phyloP scores from a whole-genome alignment of 1,140 invertebrate species.

The Pogonognathellus flavescens region DNA sequence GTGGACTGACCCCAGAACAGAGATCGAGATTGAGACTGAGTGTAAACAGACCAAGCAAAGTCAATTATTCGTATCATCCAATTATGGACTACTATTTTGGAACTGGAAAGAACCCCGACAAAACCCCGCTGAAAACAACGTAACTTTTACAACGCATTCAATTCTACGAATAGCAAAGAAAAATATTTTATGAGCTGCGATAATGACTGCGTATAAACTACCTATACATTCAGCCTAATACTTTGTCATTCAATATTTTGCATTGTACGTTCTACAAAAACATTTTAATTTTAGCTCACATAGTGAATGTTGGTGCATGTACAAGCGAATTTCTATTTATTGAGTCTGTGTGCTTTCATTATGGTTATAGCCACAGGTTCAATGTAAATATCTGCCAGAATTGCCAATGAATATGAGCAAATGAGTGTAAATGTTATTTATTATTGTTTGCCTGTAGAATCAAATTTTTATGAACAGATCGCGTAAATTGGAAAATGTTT shows the following conservation, averaged over 20 bases:
- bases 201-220: not conserved
- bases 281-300: not conserved
- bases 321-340: not conserved
- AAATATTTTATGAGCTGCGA: not conserved
- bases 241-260: no score
- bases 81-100: constrained; percentile 81
- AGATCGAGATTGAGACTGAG: constrained; percentile 56
- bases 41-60: constrained; percentile 68
- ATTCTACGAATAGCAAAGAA: not conserved
- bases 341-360: not conserved
- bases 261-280: no score
- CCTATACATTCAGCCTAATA: not conserved
- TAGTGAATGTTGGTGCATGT: not conserved
- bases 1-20: constrained; percentile 1
- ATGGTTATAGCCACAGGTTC: no score
- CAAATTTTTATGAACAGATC: no score
- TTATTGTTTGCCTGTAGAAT: no score
- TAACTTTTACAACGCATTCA: not conserved
- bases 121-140: not conserved
- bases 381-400: no score
- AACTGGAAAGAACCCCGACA: not conserved
- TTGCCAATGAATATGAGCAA: no score
- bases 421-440: no score
- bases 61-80: constrained; percentile 88
- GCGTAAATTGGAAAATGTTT: no score